Percentiles rank a stretch among this genome's conserved stretches.
Conservation (phyloP, 2,113 vertebrate genomes). For the Dicaeum eximium region DNA sequence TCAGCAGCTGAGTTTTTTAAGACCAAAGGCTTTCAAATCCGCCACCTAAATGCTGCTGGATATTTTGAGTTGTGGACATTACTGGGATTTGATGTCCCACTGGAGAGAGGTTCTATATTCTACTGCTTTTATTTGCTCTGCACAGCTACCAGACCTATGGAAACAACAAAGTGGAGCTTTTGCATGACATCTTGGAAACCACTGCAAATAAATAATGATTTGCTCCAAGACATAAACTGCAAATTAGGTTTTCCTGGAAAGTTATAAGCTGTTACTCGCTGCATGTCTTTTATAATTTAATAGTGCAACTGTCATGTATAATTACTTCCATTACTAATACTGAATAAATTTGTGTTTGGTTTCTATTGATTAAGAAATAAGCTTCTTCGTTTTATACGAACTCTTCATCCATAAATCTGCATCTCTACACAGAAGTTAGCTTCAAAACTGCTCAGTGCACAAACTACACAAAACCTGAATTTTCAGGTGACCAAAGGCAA, state of each 20-base stretch:
- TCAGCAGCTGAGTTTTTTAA: background rate
- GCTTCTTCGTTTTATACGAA: conserved; percentile 11
- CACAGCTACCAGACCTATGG: background rate
- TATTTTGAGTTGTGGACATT: background rate
- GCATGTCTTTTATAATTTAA: conserved; percentile 25
- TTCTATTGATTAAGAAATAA: conserved; percentile 56
- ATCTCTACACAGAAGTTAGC: background rate
- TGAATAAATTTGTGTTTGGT: conserved; percentile 47
- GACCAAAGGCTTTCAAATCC: background rate
- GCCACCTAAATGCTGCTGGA: background rate
- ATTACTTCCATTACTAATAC: conserved; percentile 32
- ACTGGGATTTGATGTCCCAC: background rate
- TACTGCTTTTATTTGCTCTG: background rate
- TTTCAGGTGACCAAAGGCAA: background rate
- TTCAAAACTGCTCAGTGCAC: background rate
- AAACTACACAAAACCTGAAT: background rate
- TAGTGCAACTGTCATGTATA: conserved; percentile 18
- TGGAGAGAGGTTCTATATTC: background rate
- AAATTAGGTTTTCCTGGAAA: conserved; percentile 20
- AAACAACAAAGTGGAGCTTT: background rate
- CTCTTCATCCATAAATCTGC: background rate
- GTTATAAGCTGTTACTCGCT: conserved; percentile 2
- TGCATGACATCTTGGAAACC: background rate
- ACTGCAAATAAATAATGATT: background rate
- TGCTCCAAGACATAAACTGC: conserved; percentile 16